Base-by-base conservation (phyloP, 2,113 vertebrate genomes). In the Oryzias javanicus region DNA sequence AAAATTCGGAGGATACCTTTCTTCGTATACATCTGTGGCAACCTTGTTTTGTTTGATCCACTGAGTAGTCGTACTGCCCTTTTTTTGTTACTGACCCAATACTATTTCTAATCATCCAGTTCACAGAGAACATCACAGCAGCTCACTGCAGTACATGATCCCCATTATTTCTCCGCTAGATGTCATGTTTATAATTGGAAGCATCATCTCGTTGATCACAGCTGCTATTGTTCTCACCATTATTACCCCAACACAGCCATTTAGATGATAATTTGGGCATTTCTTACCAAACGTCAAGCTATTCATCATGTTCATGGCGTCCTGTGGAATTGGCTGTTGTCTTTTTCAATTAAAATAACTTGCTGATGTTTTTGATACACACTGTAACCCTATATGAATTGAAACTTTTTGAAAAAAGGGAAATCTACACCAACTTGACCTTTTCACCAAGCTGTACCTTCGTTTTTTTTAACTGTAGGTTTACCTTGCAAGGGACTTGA, bases 151-250 rank as follows among this genome's bases (percentile, higher is more conserved):
- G 78, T 75, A 78, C 79, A 79, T 77, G 76, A 86, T 81, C 76
- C 82, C 73, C 78, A 86, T 89, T 85, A 85, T 85, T 86, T 72
- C 62, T 83, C 72, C 44, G 66, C 60, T 79, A 83, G 79, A 82
- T 79, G 79, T 78, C 82, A 82, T 84, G 75, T 85, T 84, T 79
- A 80, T 86, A 89, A 86, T 85, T 85, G 84, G 78, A 83, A 78
- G 67, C 66, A 85, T 82, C 84, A 85, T 88, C 85, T 86, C 80
- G 74, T 77, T 81, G 84, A 89, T 89, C 80, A 85, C 73, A 78
- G 69, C 80, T 72, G 69, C 82, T 77, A 78, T 89, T 86, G 78
- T 82, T 67, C 73, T 67, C 75, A 65, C 62, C 51, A 59, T 82
- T 86, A 89, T 85, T 82, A 86, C 71, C 61, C 72, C 66, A 60